Conservation (phyloP, 2,797 vertebrate species). For the Eulemur albifrons region DNA sequence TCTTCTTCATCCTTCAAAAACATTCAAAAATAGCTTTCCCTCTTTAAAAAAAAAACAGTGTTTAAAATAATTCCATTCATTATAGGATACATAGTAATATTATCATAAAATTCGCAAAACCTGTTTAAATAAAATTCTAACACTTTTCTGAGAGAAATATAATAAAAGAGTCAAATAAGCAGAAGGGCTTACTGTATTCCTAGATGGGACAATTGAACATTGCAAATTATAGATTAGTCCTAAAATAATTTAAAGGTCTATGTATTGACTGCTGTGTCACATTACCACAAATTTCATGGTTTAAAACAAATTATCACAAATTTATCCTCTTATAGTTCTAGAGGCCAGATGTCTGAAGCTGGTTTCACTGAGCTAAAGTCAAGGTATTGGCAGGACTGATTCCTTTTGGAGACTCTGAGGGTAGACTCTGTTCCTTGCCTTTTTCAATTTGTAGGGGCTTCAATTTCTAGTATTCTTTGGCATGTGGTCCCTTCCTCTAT, state of each 20-base stretch:
- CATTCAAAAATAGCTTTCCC: background rate
- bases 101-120: background rate
- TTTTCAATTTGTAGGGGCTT: background rate
- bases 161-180: background rate
- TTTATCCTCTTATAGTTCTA: background rate
- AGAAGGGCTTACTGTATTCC: background rate
- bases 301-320: background rate
- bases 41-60: background rate
- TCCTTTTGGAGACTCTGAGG: background rate
- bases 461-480: background rate
- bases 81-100: background rate
- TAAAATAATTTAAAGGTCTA: background rate
- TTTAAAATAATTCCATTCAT: background rate
- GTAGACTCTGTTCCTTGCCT: background rate
- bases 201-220: background rate
- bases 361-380: background rate
- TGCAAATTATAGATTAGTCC: background rate
- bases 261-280: background rate
- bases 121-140: conserved; percentile 16
- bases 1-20: background rate
- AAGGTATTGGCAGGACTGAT: background rate
- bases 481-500: background rate
- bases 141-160: background rate
- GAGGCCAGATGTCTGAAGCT: background rate
- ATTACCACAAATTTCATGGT: background rate